Conservation (phyloP, 2,797 vertebrate genomes). For the Urophycis tenuis region DNA sequence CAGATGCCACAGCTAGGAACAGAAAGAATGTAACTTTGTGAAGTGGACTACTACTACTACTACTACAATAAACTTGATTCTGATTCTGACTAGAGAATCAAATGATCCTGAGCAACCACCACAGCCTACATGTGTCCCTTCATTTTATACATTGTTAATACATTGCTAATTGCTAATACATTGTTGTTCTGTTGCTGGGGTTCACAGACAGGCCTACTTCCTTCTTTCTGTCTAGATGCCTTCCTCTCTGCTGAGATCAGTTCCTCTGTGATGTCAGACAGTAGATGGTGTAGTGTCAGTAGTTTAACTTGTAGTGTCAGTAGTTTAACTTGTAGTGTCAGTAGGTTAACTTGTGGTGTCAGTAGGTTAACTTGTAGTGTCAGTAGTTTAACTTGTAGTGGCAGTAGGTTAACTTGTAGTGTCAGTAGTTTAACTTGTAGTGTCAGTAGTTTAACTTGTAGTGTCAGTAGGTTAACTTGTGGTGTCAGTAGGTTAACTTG, state of each 20-base stretch:
- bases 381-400: not conserved
- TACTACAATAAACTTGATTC: too few species aligned
- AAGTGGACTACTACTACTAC: too few species aligned
- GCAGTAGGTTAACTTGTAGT: too few species aligned
- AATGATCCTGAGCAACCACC: too few species aligned
- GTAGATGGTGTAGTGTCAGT: constrained; percentile 13
- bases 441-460: constrained; percentile 11
- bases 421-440: constrained; percentile 10
- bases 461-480: constrained; percentile 9
- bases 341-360: constrained; percentile 10
- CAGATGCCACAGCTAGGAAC: too few species aligned
- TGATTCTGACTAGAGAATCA: too few species aligned
- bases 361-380: constrained; percentile 11
- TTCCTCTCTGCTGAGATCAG: constrained; percentile 65
- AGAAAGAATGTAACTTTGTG: too few species aligned
- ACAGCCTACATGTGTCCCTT: too few species aligned
- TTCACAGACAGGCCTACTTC: constrained; percentile 26
- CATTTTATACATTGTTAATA: too few species aligned
- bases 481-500: constrained; percentile 12
- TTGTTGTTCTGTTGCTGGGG: too few species aligned
- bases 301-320: constrained; percentile 14
- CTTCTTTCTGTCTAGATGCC: constrained; percentile 44
- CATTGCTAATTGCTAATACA: too few species aligned
- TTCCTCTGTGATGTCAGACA: constrained; percentile 28
- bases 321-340: constrained; percentile 11